Conservation (phyloP, 2,888 invertebrate species). For the Nephrotoma appendiculata region DNA sequence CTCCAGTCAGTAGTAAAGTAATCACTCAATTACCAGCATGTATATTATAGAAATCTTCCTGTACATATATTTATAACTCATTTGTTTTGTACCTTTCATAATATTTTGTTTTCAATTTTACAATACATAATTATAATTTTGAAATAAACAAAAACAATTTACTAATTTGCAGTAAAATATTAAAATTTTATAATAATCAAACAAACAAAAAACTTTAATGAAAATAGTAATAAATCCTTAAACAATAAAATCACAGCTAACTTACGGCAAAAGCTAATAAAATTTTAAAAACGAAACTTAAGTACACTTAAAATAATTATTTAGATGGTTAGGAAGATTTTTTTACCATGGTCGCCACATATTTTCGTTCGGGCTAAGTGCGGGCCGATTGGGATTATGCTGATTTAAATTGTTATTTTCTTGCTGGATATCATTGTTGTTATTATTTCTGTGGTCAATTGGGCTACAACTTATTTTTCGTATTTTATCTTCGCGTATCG, state of each 20-base stretch:
- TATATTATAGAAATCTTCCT: too few species aligned
- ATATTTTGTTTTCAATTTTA: too few species aligned
- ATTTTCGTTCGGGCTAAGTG: slow-evolving; percentile 27
- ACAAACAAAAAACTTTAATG: not conserved
- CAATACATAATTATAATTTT: not conserved
- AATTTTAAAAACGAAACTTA: not conserved
- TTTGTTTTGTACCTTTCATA: too few species aligned
- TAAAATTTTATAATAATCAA: not conserved
- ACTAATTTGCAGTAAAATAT: not conserved
- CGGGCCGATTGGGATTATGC: slow-evolving; percentile 15
- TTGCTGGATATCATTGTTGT: slow-evolving; percentile 1
- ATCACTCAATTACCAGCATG: not conserved
- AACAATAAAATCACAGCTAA: slow-evolving; percentile 1
- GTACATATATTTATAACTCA: too few species aligned
- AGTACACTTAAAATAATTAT: not conserved
- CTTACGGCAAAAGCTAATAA: slow-evolving; percentile 1
- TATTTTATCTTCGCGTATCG: slow-evolving; percentile 10
- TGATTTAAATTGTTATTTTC: not conserved
- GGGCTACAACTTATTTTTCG: slow-evolving; percentile 16
- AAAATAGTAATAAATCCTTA: not conserved
- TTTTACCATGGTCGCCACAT: slow-evolving; percentile 44
- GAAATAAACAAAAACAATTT: not conserved
- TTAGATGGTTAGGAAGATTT: not conserved
- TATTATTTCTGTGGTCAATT: slow-evolving; percentile 9
- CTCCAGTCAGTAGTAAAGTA: not conserved